Evolutionary conservation across 2,888 invertebrate genomes (phyloP).

Genomic region (Ectropis crepuscularia): DNA sequence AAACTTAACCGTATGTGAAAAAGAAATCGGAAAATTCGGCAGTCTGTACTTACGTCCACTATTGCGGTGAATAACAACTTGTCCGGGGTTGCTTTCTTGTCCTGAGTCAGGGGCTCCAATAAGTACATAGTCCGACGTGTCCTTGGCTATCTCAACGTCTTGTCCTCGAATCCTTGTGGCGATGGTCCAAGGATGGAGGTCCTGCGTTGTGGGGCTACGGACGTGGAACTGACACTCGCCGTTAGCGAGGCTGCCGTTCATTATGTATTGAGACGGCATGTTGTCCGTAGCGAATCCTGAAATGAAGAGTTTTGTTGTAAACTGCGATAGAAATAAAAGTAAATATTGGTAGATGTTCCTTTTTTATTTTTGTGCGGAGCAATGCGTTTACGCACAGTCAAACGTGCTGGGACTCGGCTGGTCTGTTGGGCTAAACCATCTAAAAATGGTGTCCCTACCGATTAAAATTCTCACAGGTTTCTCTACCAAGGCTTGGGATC

Average conservation of each 20-base stretch:
- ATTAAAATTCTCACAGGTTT: too few relatives aligned
- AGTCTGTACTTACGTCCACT: slow-evolving; percentile 10
- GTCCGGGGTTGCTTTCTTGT: slow-evolving; percentile 2
- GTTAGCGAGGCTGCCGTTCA: slow-evolving; percentile 29
- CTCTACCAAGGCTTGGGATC: too few relatives aligned
- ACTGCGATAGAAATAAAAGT: too few relatives aligned
- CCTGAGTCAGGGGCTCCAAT: slow-evolving; percentile 1
- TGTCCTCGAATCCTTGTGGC: slow-evolving; percentile 55
- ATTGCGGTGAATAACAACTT: not conserved
- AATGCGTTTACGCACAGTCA: too few relatives aligned
- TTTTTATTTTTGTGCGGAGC: too few relatives aligned
- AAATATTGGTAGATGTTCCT: too few relatives aligned
- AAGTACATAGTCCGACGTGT: slow-evolving; percentile 40
- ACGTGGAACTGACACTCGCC: slow-evolving; percentile 57
- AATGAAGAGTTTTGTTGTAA: not conserved
- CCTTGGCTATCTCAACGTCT: slow-evolving; percentile 53
- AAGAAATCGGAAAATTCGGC: not conserved
- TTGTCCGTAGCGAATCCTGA: slow-evolving; percentile 63
- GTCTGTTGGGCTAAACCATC: too few relatives aligned
- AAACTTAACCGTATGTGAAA: too few relatives aligned
- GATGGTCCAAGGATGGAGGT: slow-evolving; percentile 67
- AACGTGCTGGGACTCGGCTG: too few relatives aligned
- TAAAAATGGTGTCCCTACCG: too few relatives aligned
- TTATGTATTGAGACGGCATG: slow-evolving; percentile 48
- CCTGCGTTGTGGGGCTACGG: slow-evolving; percentile 46